phyloP scores from a whole-genome alignment of 1,140 invertebrate genomes.

The Galendromus occidentalis region DNA sequence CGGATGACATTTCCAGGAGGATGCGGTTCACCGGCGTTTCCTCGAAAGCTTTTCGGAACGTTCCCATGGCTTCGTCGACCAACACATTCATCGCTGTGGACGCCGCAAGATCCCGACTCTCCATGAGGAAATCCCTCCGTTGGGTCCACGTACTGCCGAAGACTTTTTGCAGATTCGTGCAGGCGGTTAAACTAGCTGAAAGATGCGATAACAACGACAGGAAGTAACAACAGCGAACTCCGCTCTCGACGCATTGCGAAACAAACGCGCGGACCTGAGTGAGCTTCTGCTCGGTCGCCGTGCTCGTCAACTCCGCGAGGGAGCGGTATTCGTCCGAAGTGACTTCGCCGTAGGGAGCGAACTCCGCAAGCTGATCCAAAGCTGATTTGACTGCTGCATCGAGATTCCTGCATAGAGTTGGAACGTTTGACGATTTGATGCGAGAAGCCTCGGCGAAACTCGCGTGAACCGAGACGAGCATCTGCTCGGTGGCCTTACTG shows the following conservation, averaged over 20 bases:
- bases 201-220: neutral
- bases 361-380: neutral
- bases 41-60: neutral
- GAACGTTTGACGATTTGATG: neutral
- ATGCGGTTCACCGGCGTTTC: neutral
- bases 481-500: neutral
- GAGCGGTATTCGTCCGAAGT: conserved; percentile 2
- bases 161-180: neutral
- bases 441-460: neutral
- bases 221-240: conserved; percentile 5
- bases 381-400: neutral
- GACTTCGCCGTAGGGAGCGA: neutral
- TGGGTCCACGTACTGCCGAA: neutral
- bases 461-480: neutral
- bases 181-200: neutral
- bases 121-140: neutral
- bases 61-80: neutral
- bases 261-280: neutral
- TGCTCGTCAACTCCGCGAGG: conserved; percentile 2
- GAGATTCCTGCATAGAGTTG: neutral
- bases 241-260: conserved; percentile 7
- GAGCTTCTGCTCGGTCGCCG: neutral
- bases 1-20: neutral
- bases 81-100: neutral
- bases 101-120: neutral